phyloP scores from a whole-genome alignment of 2,888 invertebrate genomes.

The Thysanoteuthis rhombus region DNA sequence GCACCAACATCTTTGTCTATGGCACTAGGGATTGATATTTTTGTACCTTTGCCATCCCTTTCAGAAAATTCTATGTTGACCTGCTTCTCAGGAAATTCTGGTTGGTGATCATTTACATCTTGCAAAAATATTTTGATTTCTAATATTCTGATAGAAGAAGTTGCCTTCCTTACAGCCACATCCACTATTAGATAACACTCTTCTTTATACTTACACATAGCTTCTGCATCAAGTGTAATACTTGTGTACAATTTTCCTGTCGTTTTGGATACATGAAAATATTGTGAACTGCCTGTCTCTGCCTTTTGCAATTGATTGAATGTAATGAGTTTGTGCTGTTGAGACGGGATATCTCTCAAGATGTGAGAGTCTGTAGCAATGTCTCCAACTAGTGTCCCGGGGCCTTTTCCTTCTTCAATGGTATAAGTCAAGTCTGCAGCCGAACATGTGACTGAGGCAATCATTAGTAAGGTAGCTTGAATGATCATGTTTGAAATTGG shows the following conservation, averaged over 20 bases:
- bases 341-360: neutral
- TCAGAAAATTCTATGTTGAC: neutral
- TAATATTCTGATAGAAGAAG: neutral
- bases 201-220: neutral
- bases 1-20: too few species aligned
- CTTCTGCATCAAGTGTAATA: neutral
- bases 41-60: too few species aligned
- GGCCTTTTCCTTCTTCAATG: neutral
- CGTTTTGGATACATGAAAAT: neutral
- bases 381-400: neutral
- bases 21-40: too few species aligned
- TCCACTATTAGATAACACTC: neutral
- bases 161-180: neutral
- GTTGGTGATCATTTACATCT: neutral
- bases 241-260: neutral
- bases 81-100: neutral
- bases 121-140: neutral
- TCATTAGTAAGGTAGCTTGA: too few species aligned
- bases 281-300: neutral
- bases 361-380: neutral
- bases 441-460: neutral
- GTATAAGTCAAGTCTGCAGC: neutral
- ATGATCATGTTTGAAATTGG: too few species aligned
- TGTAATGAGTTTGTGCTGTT: neutral
- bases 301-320: neutral